Evolutionary conservation across 2,113 vertebrate genomes (phyloP).

Genomic region (Fulica atra): DNA sequence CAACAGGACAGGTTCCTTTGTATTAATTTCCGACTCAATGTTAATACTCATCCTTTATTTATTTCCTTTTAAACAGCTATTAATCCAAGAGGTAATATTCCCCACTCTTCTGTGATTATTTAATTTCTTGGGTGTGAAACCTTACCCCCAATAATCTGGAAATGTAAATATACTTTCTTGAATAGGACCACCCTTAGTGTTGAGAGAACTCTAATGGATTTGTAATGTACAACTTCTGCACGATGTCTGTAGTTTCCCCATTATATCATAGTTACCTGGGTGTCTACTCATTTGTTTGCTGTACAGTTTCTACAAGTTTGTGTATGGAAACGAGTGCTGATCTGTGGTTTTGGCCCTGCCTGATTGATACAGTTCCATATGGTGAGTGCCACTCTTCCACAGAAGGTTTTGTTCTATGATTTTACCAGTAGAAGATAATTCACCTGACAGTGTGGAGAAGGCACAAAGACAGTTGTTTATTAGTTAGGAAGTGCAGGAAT

Average conservation of each 20-base stretch:
- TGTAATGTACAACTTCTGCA: not conserved
- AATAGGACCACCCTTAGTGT: not conserved
- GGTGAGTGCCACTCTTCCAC: not conserved
- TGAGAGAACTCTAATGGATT: not conserved
- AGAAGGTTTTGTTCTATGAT: not conserved
- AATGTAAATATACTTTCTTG: not conserved
- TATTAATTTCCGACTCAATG: not conserved
- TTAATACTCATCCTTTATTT: not conserved
- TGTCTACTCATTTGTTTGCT: not conserved
- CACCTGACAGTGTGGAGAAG: not conserved
- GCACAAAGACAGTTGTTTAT: not conserved
- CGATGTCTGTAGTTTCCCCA: not conserved
- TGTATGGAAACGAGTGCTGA: rapidly evolving
- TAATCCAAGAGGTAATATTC: not conserved
- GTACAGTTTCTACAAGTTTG: not conserved
- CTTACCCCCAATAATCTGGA: not conserved
- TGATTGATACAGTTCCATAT: not conserved
- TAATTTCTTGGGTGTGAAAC: not conserved
- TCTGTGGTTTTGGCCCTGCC: not conserved
- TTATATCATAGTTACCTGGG: not conserved
- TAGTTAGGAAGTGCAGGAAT: not conserved
- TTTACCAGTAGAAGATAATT: not conserved
- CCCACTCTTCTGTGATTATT: not conserved
- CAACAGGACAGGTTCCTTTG: not conserved
- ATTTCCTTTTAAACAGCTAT: not conserved